Conservation (phyloP, 2,888 invertebrate species). For the Zaprionus obscuricornis region DNA sequence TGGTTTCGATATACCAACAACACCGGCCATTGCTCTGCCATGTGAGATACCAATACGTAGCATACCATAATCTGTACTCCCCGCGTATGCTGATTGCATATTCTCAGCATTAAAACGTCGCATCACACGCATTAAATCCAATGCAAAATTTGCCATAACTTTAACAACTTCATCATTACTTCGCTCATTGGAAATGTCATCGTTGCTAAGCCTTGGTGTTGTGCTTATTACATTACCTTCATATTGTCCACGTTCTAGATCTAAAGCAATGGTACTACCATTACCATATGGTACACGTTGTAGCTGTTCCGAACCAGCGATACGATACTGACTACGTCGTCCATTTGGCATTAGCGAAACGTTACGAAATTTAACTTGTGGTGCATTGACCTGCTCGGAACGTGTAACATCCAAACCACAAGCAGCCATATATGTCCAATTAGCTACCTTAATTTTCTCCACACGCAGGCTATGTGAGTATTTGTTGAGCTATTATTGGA, state of each 20-base stretch:
- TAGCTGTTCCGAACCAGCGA: constrained; percentile 43
- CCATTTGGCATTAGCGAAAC: constrained; percentile 81
- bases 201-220: constrained; percentile 34
- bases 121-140: constrained; percentile 88
- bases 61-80: constrained; percentile 78
- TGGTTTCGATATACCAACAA: constrained; percentile 96
- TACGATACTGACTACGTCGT: constrained; percentile 74
- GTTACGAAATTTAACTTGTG: constrained; percentile 73
- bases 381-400: constrained; percentile 85
- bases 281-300: constrained; percentile 64
- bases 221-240: constrained; percentile 59
- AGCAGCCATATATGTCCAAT: constrained; percentile 98
- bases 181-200: constrained; percentile 67
- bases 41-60: constrained; percentile 90
- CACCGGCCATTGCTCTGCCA: constrained; percentile 96
- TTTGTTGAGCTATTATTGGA: constrained; percentile 85
- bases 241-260: constrained; percentile 70
- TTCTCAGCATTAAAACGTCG: constrained; percentile 86
- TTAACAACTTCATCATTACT: constrained; percentile 84
- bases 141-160: constrained; percentile 89
- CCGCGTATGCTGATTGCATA: constrained; percentile 84
- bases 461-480: constrained; percentile 87
- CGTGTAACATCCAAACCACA: constrained; percentile 93
- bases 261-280: constrained; percentile 55
- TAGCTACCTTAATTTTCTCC: constrained; percentile 98